Percentiles rank a stretch among this genome's conserved stretches.
Evolutionary conservation across 1,140 invertebrate genomes (phyloP).

Genomic region (Ostrea denselamellosa): DNA sequence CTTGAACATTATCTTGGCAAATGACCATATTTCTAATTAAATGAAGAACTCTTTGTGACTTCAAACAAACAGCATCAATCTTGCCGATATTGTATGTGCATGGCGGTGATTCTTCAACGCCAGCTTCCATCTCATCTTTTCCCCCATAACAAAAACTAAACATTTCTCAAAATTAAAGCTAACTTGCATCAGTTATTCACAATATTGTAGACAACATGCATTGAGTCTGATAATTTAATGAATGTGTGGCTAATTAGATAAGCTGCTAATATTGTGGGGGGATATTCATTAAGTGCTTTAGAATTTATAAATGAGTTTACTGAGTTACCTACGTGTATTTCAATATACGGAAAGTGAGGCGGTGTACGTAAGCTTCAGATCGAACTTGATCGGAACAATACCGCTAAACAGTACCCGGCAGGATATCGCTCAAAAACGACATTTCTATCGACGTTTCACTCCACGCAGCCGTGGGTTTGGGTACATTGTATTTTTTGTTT

Average conservation of each 20-base stretch:
- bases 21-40: constrained; percentile 39
- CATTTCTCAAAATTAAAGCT: no score
- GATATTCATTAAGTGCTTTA: background rate
- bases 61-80: constrained; percentile 21
- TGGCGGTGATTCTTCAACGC: background rate
- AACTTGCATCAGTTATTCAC: no score
- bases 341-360: background rate
- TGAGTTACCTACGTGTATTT: background rate
- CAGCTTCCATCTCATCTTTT: background rate
- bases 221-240: background rate
- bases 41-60: constrained; percentile 18
- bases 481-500: background rate
- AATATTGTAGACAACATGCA: no score
- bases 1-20: constrained; percentile 39
- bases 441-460: constrained; percentile 9
- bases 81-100: background rate
- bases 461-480: background rate
- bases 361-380: background rate
- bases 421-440: background rate
- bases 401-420: background rate
- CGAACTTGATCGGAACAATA: background rate
- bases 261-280: background rate
- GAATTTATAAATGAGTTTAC: constrained; percentile 2
- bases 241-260: background rate
- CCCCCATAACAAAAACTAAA: no score